Percentiles rank a stretch among this genome's conserved stretches.
These are phyloP conservation scores for Tinea trinotella DNA, from an alignment of 2,888 invertebrate species.

Conservation along the genomic window DNA sequence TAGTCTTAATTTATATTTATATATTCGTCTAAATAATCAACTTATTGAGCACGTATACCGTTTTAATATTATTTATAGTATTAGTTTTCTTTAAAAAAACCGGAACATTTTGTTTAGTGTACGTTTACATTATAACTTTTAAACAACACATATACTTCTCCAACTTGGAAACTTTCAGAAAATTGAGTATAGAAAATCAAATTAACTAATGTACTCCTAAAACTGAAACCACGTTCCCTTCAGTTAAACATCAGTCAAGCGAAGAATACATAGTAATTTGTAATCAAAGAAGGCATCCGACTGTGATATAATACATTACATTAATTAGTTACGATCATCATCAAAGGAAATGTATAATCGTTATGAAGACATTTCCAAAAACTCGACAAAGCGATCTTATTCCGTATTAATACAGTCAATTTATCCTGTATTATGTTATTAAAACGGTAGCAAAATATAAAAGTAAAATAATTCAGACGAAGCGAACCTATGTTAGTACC, in stretches of 20 bases:
- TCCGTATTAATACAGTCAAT: not conserved
- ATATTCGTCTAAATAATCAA: too few species aligned
- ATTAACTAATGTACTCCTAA: slow-evolving; percentile 6
- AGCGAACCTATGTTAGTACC: not conserved
- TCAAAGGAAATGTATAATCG: not conserved
- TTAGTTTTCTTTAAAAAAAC: not conserved
- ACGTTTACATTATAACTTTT: not conserved
- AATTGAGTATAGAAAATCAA: slow-evolving; percentile 10
- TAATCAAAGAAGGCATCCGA: slow-evolving; percentile 18
- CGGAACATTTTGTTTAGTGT: not conserved
- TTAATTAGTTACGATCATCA: slow-evolving; percentile 16
- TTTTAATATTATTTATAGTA: too few species aligned
- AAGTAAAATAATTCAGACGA: not conserved
- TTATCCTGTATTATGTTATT: not conserved
- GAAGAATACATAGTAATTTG: slow-evolving; percentile 17
- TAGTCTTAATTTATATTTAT: not conserved
- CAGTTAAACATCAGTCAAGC: slow-evolving; percentile 18
- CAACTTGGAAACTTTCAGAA: slow-evolving; percentile 1
- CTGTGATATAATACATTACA: slow-evolving; percentile 15
- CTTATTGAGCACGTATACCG: too few species aligned
- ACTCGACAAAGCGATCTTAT: not conserved
- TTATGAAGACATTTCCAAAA: not conserved
- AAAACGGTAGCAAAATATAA: not conserved
- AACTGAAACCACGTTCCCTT: slow-evolving; percentile 16
- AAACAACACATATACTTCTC: not conserved